These are phyloP conservation scores for Brenthis ino DNA, from an alignment of 2,888 invertebrate species.

Conservation along the genomic window DNA sequence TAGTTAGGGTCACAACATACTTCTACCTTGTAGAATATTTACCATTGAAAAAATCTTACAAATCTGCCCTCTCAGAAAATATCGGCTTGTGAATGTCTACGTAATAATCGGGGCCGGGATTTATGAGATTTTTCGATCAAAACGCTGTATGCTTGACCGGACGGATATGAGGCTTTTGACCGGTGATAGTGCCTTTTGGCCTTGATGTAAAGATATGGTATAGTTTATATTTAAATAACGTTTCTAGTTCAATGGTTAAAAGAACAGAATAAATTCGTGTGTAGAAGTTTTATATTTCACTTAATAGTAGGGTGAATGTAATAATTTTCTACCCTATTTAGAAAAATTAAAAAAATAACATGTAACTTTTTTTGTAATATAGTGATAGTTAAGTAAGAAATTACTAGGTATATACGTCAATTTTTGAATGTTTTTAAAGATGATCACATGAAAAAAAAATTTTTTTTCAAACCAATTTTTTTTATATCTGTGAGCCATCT, in stretches of 20 bases:
- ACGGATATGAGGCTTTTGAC: slow-evolving; percentile 51
- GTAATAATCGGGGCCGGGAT: slow-evolving; percentile 34
- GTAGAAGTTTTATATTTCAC: background rate
- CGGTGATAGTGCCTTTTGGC: slow-evolving; percentile 38
- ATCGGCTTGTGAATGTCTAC: slow-evolving; percentile 17
- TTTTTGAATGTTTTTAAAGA: too few species aligned
- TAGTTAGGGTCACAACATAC: too few species aligned
- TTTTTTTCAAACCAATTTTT: too few species aligned
- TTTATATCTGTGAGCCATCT: too few species aligned
- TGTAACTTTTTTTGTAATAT: too few species aligned
- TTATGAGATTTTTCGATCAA: slow-evolving; percentile 46
- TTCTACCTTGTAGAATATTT: background rate
- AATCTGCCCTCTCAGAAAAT: slow-evolving; percentile 7
- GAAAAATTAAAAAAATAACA: too few species aligned
- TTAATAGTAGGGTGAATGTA: too few species aligned
- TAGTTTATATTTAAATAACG: slow-evolving; percentile 3
- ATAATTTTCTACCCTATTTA: too few species aligned
- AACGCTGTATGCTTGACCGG: slow-evolving; percentile 45
- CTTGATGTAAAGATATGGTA: slow-evolving; percentile 24
- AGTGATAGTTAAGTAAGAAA: too few species aligned
- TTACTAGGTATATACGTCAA: too few species aligned
- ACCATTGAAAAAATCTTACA: background rate
- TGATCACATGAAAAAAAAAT: too few species aligned
- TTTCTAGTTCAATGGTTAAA: background rate
- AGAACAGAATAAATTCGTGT: background rate